phyloP scores from a whole-genome alignment of 1,140 invertebrate genomes.

The Ladona fulva region DNA sequence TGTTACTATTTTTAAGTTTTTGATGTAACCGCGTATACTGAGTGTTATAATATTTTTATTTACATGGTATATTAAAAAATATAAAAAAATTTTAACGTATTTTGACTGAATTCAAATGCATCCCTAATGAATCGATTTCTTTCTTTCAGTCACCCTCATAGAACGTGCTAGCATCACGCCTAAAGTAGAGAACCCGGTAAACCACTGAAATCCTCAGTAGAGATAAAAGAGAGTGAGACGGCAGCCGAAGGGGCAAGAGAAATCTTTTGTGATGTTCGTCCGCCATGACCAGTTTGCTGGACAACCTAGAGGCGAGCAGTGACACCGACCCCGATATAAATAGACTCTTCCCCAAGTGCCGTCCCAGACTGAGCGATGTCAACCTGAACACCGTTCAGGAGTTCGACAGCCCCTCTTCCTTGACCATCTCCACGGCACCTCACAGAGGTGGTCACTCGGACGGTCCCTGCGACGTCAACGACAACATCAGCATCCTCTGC shows the following conservation, averaged over 20 bases:
- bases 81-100: too few species aligned
- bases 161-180: too few species aligned
- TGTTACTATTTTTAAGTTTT: too few species aligned
- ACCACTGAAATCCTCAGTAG: too few species aligned
- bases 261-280: background rate
- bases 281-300: slow-evolving; percentile 40
- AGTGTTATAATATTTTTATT: too few species aligned
- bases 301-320: slow-evolving; percentile 39
- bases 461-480: slow-evolving; percentile 24
- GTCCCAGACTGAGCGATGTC: slow-evolving; percentile 49
- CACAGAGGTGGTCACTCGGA: background rate
- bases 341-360: slow-evolving; percentile 72
- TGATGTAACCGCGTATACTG: too few species aligned
- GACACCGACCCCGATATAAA: slow-evolving; percentile 63
- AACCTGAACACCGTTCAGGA: slow-evolving; percentile 34
- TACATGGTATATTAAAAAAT: too few species aligned
- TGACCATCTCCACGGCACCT: slow-evolving; percentile 17
- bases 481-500: slow-evolving; percentile 20
- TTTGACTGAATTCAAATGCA: too few species aligned
- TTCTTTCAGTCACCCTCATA: too few species aligned
- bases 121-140: too few species aligned
- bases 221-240: too few species aligned
- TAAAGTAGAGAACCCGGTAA: too few species aligned
- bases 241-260: background rate
- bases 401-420: slow-evolving; percentile 28